Evolutionary conservation across 2,113 vertebrate genomes (phyloP).

Genomic region (Sardina pilchardus): DNA sequence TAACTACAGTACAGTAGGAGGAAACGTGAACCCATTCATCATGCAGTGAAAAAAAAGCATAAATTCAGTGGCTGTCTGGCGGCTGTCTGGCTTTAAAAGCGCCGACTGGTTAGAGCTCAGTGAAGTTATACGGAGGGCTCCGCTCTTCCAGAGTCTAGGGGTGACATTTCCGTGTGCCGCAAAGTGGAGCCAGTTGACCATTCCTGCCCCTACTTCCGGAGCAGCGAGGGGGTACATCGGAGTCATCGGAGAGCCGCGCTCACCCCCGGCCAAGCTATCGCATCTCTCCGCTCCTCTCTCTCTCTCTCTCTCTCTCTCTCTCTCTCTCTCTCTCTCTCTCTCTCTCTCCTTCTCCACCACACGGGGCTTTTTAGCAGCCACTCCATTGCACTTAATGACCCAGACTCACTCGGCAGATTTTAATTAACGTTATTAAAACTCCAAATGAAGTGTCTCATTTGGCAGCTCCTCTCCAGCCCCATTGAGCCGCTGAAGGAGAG

Average conservation of each 20-base stretch:
- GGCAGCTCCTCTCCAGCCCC: neutral
- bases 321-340: neutral
- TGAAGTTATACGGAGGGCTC: neutral
- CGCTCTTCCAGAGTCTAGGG: neutral
- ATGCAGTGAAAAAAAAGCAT: neutral
- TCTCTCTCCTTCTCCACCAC: neutral
- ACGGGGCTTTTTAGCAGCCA: neutral
- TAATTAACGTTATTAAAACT: conserved; percentile 21
- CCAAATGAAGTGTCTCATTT: conserved; percentile 19
- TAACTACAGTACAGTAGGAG: neutral
- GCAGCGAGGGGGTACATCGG: neutral
- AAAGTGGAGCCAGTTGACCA: neutral
- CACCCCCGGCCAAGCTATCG: neutral
- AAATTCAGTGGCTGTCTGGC: neutral
- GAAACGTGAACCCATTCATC: neutral
- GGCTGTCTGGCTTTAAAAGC: neutral
- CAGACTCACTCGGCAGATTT: conserved; percentile 4
- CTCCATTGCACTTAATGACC: conserved; percentile 11
- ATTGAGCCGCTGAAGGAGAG: neutral
- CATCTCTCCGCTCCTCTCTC: neutral
- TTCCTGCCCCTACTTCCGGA: neutral
- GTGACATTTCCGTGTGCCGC: neutral
- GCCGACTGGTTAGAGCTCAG: neutral
- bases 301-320: neutral
- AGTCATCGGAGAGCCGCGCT: neutral